These are phyloP conservation scores for Erythrocercus mccallii DNA, from an alignment of 2,113 vertebrate species.

Conservation along the genomic window DNA sequence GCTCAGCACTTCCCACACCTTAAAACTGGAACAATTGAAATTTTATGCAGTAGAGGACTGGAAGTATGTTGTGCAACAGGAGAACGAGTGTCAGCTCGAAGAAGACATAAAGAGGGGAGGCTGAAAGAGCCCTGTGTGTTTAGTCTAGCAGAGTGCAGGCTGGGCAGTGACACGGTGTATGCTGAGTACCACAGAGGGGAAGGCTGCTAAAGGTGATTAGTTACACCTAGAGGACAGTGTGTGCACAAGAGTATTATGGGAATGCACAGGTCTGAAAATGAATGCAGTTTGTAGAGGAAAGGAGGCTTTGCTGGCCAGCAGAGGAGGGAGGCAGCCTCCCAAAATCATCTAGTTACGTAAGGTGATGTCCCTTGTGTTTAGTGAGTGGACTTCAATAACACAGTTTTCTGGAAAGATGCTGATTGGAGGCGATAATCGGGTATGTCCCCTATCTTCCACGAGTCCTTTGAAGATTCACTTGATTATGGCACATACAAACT, in stretches of 20 bases:
- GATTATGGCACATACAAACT: neutral
- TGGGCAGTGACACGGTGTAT: accelerated
- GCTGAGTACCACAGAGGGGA: neutral
- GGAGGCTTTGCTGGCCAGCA: neutral
- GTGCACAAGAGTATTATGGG: neutral
- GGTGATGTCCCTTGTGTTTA: neutral
- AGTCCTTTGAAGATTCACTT: neutral
- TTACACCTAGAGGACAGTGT: neutral
- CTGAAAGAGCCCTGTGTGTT: neutral
- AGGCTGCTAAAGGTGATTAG: neutral
- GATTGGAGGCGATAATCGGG: neutral
- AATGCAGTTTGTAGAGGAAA: neutral
- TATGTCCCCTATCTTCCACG: accelerated
- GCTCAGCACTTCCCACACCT: neutral
- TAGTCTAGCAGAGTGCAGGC: neutral
- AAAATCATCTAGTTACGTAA: neutral
- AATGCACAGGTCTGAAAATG: neutral
- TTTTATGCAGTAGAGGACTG: neutral
- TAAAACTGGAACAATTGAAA: neutral
- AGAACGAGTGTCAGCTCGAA: neutral
- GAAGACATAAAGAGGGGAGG: neutral
- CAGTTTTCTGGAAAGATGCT: neutral
- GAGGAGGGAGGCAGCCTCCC: neutral
- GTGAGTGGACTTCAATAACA: neutral
- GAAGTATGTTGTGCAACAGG: neutral